Evolutionary conservation across 2,797 vertebrate species (phyloP), one percentile per base, ranked within the genome.

Genomic region (Dicrostonyx torquatus): DNA sequence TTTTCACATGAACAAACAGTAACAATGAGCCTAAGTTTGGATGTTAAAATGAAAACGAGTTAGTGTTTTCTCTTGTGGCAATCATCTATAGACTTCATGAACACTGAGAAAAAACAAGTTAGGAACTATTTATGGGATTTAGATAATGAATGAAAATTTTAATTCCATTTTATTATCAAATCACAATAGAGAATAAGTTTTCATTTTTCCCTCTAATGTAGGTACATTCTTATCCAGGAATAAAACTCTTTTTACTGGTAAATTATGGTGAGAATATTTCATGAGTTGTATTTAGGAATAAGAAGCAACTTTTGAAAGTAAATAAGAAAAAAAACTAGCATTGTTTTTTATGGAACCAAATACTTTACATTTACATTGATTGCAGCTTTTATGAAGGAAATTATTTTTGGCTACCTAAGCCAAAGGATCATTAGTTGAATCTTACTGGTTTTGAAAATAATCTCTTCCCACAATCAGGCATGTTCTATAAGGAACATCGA

Each of bases 21-120:
- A 89, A 70, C 24, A 9, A 40, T 64, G 43, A 79, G 2, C 1
- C 13, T 79, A 34, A 12, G 1, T 62, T 76, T 89, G 9, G 14
- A 77, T 40, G 34, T 31, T 76, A 79, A 92, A 86, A 76, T 73
- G 0, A 17, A 82, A 43, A 75, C 6, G 37, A 68, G 20, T 88
- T 83, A 43, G 9, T 22, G 58, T 92, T 89, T n/a, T 5, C 17
- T 1, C 40, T 3, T 13, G 22, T 50, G 10, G 12, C 77, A 7
- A 82, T 76, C 20, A 24, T 43, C 9, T 85, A 18, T 18, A 50
- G 10, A 45, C 55, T 55, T 66, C 6, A 20, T 53, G 10, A 88
- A 45, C 1, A 70, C 1, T 4, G n/a, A 72, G 1, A 0, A 45
- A 76, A 45, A 60, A 18, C 2, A 37, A 0, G 1, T 58, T 14